Evolutionary conservation across 1,140 invertebrate species (phyloP).

Genomic region (Hyles euphorbiae): DNA sequence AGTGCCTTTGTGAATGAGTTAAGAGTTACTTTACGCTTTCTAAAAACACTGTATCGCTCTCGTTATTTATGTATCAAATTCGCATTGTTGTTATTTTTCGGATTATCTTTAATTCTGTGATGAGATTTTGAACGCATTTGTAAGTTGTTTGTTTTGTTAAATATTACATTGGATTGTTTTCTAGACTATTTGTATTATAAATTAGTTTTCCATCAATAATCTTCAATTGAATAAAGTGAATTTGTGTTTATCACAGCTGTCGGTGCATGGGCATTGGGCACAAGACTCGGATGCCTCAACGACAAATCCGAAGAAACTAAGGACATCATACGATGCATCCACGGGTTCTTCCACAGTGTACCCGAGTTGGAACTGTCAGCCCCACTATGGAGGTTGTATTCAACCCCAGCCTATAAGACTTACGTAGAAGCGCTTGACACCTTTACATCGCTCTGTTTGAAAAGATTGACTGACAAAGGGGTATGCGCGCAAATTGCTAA

Average conservation of each 20-base stretch:
- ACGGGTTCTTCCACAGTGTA: constrained; percentile 87
- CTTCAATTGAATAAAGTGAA: not conserved
- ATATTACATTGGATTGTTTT: no score
- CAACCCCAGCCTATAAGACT: constrained; percentile 84
- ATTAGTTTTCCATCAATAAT: no score
- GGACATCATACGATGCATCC: constrained; percentile 85
- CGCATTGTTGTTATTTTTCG: no score
- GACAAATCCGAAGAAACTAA: constrained; percentile 80
- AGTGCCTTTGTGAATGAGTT: constrained; percentile 52
- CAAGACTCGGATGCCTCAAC: constrained; percentile 85
- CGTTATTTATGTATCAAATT: no score
- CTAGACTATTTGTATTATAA: no score
- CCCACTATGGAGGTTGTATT: constrained; percentile 87
- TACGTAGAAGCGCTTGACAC: constrained; percentile 84
- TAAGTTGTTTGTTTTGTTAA: no score
- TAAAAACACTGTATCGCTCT: no score
- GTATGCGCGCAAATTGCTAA: constrained; percentile 55
- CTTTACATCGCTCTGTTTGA: constrained; percentile 72
- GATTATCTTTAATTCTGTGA: no score
- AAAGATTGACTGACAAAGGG: constrained; percentile 61
- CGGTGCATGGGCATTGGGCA: constrained; percentile 86
- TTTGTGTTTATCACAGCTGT: constrained; percentile 79
- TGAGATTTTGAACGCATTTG: no score
- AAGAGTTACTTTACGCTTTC: not conserved
- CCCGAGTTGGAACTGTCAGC: constrained; percentile 86